Conservation (phyloP, 2,888 invertebrate genomes). For the Acanthococcus lagerstroemiae region DNA sequence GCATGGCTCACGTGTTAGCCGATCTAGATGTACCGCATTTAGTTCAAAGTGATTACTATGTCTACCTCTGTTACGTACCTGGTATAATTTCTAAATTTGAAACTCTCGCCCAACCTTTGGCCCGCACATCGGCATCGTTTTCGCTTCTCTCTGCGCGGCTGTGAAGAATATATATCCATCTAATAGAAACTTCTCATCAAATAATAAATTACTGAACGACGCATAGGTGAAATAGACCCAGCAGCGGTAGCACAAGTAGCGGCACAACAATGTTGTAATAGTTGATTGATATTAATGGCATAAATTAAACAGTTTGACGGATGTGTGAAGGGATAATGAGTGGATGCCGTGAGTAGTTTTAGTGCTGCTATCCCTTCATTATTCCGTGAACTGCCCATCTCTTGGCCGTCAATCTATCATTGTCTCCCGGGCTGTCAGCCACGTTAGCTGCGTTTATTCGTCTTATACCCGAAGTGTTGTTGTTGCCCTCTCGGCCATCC, state of each 20-base stretch:
- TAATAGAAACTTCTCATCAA: conserved; percentile 4
- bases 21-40: too few relatives aligned
- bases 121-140: too few relatives aligned
- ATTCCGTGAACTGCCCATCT: not conserved
- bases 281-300: conserved; percentile 29
- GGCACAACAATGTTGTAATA: not conserved
- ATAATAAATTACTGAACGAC: not conserved
- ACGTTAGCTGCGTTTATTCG: conserved; percentile 4
- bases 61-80: too few relatives aligned
- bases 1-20: too few relatives aligned
- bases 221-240: not conserved
- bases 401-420: conserved; percentile 25
- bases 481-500: too few relatives aligned
- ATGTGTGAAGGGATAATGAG: conserved; percentile 27
- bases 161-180: not conserved
- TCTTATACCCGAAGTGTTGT: too few relatives aligned
- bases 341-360: conserved; percentile 14
- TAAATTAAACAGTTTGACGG: conserved; percentile 29
- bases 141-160: too few relatives aligned
- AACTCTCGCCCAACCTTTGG: too few relatives aligned
- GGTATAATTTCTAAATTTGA: too few relatives aligned
- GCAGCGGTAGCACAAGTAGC: not conserved
- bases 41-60: too few relatives aligned
- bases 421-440: conserved; percentile 25
- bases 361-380: not conserved